Base-by-base conservation (phyloP, 2,888 invertebrate species). In the Netelia virgata region DNA sequence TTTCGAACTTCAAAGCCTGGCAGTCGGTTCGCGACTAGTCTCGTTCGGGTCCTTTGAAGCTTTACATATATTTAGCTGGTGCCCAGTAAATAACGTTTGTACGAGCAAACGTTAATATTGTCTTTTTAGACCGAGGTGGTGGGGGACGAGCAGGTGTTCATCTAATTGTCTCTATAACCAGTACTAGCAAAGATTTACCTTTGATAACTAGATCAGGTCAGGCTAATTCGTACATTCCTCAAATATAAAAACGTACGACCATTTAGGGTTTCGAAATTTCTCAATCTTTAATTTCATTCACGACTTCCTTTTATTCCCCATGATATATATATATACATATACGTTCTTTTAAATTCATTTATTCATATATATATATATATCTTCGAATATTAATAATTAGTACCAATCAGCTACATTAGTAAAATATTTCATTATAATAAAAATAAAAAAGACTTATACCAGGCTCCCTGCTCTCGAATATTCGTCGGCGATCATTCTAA, bases 361-460 rank as follows among this genome's bases (percentile, higher is more conserved):
- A 16, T 53, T 59, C 43, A 23, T 64, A 82, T 59, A 57, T 66
- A 64, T 72, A 61, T 69, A 69, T 78, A 72, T 75, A 72, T 68
- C 75, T 80, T 83, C 70, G 75, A 53, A 79, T 83, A 80, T 79
- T 64, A 64, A 79, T 80, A 83, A 28, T 79, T 53, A 69, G 73
- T 84, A 86, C 76, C 77, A 84, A 85, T 86, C 23, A 70, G 76
- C 83, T 86, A 86, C 79, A 41, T 85, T 86, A 83, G 57, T 84
- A 86, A 86, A 86, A 86, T 84, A 86, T 84, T 79, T 82, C 74
- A 66, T 74, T 84, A 86, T 77, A 86, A 84, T 84, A 86, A 84
- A 86, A 86, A 86, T 84, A 78, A 84, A 74, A 84, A 86, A 84
- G 64, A 84, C 74, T 81, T 75, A 78, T 80, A 80, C 76, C 82